Conservation (phyloP, 2,113 vertebrate species). For the Rhinoderma darwinii region DNA sequence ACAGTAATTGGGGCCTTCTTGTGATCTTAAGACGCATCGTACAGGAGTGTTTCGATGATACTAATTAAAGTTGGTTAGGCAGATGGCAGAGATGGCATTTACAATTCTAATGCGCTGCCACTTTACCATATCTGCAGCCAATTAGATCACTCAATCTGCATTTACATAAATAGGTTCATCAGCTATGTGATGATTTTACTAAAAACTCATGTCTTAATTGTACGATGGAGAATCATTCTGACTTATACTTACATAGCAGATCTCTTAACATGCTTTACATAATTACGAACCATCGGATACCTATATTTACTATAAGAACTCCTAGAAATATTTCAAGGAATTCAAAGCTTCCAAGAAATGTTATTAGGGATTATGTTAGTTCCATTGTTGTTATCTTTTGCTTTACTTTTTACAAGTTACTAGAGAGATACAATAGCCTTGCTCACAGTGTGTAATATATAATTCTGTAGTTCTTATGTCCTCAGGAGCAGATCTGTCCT, state of each 20-base stretch:
- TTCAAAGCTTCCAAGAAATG: too few species aligned
- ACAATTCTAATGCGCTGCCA: background rate
- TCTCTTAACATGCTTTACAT: background rate
- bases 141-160: background rate
- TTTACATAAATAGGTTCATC: background rate
- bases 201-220: background rate
- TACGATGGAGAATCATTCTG: background rate
- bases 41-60: background rate
- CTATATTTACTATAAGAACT: background rate
- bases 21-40: background rate
- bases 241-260: background rate
- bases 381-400: too few species aligned
- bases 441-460: too few species aligned
- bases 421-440: too few species aligned
- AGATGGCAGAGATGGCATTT: slow-evolving; percentile 22
- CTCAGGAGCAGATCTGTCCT: too few species aligned
- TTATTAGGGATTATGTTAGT: too few species aligned
- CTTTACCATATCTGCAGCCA: background rate
- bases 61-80: slow-evolving; percentile 2
- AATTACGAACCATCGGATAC: background rate
- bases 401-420: too few species aligned
- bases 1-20: slow-evolving; percentile 1
- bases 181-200: background rate
- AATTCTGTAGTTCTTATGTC: too few species aligned
- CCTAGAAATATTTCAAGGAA: background rate